Percentiles rank a stretch among this genome's conserved stretches.
Conservation (phyloP, 2,797 vertebrate genomes). For the Orestias chungarensis region DNA sequence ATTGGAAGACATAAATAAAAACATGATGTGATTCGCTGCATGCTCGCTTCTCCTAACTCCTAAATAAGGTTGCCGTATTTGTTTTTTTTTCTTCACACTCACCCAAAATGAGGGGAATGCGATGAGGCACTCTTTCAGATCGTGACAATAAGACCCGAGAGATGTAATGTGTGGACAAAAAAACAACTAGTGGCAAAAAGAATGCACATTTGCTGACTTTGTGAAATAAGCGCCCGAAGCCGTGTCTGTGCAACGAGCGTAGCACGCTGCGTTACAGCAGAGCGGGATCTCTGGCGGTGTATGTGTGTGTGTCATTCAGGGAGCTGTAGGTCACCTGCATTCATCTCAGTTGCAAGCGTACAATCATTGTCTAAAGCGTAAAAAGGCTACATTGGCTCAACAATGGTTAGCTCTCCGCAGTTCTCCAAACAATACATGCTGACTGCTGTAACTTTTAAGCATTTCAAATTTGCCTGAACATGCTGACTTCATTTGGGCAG, state of each 20-base stretch:
- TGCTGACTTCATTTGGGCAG: too few species aligned
- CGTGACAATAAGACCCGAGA: constrained; percentile 1
- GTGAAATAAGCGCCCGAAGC: background rate
- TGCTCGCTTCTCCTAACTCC: background rate
- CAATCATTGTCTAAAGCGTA: background rate
- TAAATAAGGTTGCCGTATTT: constrained; percentile 6
- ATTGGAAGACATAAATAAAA: background rate
- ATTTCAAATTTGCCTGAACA: too few species aligned
- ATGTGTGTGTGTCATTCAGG: background rate
- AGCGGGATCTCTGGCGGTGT: constrained; percentile 1
- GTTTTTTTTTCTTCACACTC: background rate
- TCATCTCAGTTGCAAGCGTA: background rate
- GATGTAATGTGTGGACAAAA: too few species aligned
- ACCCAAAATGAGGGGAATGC: constrained; percentile 1
- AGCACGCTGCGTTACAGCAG: constrained; percentile 8
- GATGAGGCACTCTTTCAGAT: background rate
- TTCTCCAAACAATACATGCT: background rate
- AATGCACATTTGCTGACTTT: constrained; percentile 11
- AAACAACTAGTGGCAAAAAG: constrained; percentile 9
- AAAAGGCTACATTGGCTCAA: background rate
- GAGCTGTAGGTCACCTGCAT: constrained; percentile 10
- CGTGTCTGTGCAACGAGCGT: constrained; percentile 5
- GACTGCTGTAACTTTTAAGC: background rate
- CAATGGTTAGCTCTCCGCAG: background rate
- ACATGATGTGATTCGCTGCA: background rate